Evolutionary conservation across 2,113 vertebrate species (phyloP).

Genomic region (Cololabis saira): DNA sequence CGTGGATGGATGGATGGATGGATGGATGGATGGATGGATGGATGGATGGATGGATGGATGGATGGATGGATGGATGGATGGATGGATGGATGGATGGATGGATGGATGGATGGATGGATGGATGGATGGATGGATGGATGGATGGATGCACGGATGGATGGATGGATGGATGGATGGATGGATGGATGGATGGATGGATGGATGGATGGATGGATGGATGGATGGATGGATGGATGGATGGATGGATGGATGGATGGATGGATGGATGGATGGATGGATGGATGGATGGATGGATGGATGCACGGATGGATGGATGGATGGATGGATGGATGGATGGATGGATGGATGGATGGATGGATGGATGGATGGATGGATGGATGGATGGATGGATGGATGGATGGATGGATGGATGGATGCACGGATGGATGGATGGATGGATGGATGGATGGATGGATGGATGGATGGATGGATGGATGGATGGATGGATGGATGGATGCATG

Average conservation of each 20-base stretch:
- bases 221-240: conserved; percentile 28
- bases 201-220: conserved; percentile 25
- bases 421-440: conserved; percentile 22
- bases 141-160: conserved; percentile 31
- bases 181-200: conserved; percentile 22
- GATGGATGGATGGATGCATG: conserved; percentile 21
- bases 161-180: conserved; percentile 21
- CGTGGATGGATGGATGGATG: conserved; percentile 28
- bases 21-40: conserved; percentile 25
- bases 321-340: conserved; percentile 21
- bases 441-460: conserved; percentile 25
- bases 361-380: conserved; percentile 25
- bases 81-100: conserved; percentile 22
- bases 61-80: conserved; percentile 21
- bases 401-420: conserved; percentile 21
- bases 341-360: conserved; percentile 22
- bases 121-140: conserved; percentile 28
- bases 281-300: conserved; percentile 25
- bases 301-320: conserved; percentile 27
- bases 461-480: conserved; percentile 28
- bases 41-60: conserved; percentile 28
- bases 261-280: conserved; percentile 22
- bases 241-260: conserved; percentile 21
- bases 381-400: conserved; percentile 28
- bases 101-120: conserved; percentile 25